Evolutionary conservation across 1,140 invertebrate species (phyloP).

Genomic region (Grapholita molesta): DNA sequence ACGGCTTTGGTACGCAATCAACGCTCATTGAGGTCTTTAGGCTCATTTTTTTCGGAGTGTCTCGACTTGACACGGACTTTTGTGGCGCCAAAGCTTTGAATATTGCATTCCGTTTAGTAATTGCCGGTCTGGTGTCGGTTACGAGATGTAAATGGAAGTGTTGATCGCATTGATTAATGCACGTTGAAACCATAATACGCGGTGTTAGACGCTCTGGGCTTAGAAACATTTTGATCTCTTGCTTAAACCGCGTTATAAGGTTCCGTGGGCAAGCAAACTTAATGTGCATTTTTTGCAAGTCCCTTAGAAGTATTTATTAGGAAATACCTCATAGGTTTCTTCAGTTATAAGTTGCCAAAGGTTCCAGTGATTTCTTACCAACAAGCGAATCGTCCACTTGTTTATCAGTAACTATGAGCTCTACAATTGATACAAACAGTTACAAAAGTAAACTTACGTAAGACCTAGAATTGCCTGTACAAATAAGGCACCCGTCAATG

Average conservation of each 20-base stretch:
- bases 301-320: background rate
- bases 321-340: background rate
- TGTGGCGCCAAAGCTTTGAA: background rate
- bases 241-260: background rate
- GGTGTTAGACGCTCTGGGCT: background rate
- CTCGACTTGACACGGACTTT: constrained; percentile 30
- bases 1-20: constrained; percentile 53
- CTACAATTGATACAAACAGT: background rate
- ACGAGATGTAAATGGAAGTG: constrained; percentile 1
- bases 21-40: constrained; percentile 41
- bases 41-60: constrained; percentile 34
- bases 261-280: background rate
- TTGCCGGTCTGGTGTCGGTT: constrained; percentile 10
- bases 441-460: background rate
- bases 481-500: background rate
- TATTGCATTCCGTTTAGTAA: background rate
- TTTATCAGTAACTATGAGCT: background rate
- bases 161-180: background rate
- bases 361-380: no score
- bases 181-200: background rate
- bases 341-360: no score
- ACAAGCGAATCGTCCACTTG: background rate
- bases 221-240: background rate
- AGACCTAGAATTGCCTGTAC: background rate
- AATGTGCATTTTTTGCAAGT: background rate